These are phyloP conservation scores for Tetragonula carbonaria DNA, from an alignment of 2,888 invertebrate species.

Conservation along the genomic window DNA sequence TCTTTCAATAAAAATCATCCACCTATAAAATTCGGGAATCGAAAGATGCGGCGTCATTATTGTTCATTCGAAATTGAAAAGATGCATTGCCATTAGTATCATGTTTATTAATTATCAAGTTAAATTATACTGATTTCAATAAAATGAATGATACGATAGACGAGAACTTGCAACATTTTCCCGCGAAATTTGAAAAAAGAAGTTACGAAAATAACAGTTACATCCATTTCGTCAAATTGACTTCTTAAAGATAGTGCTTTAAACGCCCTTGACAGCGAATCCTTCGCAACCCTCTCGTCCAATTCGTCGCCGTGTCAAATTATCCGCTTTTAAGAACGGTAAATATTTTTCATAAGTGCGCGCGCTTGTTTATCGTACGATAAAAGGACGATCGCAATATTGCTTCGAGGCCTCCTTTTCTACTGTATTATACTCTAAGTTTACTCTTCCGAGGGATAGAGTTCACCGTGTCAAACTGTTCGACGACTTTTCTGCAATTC, in stretches of 20 bases:
- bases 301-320: conserved; percentile 11
- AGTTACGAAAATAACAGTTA: too few species aligned
- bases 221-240: too few species aligned
- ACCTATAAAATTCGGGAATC: too few species aligned
- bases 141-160: too few species aligned
- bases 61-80: too few species aligned
- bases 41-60: too few species aligned
- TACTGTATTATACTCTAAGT: not conserved
- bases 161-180: too few species aligned
- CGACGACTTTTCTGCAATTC: conserved; percentile 12
- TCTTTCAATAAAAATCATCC: too few species aligned
- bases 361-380: conserved; percentile 24
- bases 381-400: not conserved
- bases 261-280: conserved; percentile 7
- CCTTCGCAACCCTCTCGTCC: not conserved
- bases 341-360: conserved; percentile 24
- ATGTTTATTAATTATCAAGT: too few species aligned
- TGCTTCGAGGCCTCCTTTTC: not conserved
- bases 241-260: not conserved
- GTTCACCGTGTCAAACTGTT: conserved; percentile 21
- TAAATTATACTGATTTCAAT: too few species aligned
- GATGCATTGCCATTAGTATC: too few species aligned
- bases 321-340: conserved; percentile 7
- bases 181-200: too few species aligned
- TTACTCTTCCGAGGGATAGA: conserved; percentile 18